Conservation (phyloP, 1,140 invertebrate species). For the Triops cancriformis region DNA sequence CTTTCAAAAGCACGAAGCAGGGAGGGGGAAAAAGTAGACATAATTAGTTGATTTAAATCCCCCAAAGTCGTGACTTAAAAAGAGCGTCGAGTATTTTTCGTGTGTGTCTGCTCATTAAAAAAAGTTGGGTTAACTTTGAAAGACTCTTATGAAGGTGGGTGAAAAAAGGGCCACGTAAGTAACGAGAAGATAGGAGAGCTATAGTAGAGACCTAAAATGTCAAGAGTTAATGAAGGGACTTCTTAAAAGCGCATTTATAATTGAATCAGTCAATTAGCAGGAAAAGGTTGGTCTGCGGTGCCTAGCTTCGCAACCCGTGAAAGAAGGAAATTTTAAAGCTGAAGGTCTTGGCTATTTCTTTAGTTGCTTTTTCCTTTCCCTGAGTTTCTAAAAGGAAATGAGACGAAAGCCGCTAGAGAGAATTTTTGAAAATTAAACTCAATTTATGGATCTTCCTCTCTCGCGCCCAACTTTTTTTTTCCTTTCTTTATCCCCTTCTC, state of each 20-base stretch:
- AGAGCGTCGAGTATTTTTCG: background rate
- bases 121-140: no score
- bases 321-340: background rate
- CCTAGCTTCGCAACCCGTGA: background rate
- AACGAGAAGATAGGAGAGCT: background rate
- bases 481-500: background rate
- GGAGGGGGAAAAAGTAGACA: background rate
- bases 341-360: slow-evolving; percentile 5
- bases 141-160: no score
- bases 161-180: background rate
- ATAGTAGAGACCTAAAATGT: background rate
- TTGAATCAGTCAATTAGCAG: slow-evolving; percentile 5
- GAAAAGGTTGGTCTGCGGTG: background rate
- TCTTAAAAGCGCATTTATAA: slow-evolving; percentile 14
- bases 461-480: background rate
- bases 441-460: background rate
- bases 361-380: background rate
- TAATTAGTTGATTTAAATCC: background rate
- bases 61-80: background rate
- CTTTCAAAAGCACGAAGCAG: background rate
- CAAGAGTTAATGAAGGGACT: slow-evolving; percentile 9
- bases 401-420: background rate
- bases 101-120: background rate
- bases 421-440: background rate
- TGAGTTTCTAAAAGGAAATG: background rate